These are phyloP conservation scores for Chiloscyllium punctatum DNA, from an alignment of 2,797 vertebrate genomes.

Conservation along the genomic window DNA sequence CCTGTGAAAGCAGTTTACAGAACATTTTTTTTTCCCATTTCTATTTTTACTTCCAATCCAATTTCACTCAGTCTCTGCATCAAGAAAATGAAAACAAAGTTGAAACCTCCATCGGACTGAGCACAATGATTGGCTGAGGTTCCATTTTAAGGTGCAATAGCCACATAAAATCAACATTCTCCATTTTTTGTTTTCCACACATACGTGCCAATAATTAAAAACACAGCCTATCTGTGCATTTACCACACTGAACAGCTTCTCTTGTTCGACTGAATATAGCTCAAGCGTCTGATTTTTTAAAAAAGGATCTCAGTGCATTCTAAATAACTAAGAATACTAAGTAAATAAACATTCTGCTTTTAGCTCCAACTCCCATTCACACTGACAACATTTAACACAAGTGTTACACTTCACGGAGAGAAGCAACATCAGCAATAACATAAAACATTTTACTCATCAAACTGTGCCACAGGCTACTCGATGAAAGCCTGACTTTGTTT, in stretches of 20 bases:
- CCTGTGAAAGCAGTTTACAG: conserved; percentile 14
- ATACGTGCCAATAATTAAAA: neutral
- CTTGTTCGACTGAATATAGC: too few relatives aligned
- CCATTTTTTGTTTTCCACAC: neutral
- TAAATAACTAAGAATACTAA: neutral
- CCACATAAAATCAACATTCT: neutral
- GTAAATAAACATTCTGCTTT: neutral
- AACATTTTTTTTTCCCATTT: neutral
- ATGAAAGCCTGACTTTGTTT: neutral
- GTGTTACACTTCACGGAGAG: neutral
- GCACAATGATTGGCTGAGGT: neutral
- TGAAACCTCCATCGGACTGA: neutral
- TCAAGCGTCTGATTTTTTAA: neutral
- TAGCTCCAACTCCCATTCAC: neutral
- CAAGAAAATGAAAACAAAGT: neutral
- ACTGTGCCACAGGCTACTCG: neutral
- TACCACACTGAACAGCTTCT: neutral
- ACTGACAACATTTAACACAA: neutral
- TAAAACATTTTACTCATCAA: neutral
- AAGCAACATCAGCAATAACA: neutral
- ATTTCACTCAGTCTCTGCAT: neutral
- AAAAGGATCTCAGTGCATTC: neutral
- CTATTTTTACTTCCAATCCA: neutral
- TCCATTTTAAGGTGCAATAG: neutral
- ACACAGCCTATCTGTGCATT: neutral